These are phyloP conservation scores for Camarhynchus parvulus DNA, from an alignment of 2,113 vertebrate species.

Conservation along the genomic window DNA sequence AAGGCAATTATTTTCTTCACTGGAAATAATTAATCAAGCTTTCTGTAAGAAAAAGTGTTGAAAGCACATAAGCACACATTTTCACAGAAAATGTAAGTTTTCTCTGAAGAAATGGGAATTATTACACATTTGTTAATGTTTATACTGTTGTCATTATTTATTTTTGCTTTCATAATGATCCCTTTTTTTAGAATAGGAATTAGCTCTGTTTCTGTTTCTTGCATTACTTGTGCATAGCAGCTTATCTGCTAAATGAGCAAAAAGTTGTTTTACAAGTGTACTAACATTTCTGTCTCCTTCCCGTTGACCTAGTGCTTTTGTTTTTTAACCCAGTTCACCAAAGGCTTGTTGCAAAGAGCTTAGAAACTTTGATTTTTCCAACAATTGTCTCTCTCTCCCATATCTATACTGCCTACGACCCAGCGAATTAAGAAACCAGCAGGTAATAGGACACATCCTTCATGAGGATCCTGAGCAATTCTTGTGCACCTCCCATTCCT, in stretches of 20 bases:
- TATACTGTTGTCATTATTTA: background rate
- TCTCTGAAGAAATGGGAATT: background rate
- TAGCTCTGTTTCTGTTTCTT: background rate
- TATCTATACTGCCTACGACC: background rate
- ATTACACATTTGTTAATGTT: background rate
- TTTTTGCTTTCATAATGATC: constrained; percentile 1
- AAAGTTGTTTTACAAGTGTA: background rate
- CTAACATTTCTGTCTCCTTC: background rate
- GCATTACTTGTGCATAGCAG: background rate
- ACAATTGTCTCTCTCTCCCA: background rate
- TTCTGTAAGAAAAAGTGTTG: constrained; percentile 8
- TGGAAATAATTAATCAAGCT: constrained; percentile 29
- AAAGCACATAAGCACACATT: background rate
- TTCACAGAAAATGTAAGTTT: background rate
- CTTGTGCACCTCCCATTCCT: background rate
- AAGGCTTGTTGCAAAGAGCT: background rate
- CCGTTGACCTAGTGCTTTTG: background rate
- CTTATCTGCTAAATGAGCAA: background rate
- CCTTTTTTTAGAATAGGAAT: background rate
- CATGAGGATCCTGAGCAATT: background rate
- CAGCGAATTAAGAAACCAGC: background rate
- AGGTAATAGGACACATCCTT: background rate
- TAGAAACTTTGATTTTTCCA: background rate
- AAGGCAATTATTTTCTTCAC: background rate
- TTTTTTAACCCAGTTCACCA: background rate